Conservation (phyloP, 2,888 invertebrate species). For the Rhimphoctona megacephalus region DNA sequence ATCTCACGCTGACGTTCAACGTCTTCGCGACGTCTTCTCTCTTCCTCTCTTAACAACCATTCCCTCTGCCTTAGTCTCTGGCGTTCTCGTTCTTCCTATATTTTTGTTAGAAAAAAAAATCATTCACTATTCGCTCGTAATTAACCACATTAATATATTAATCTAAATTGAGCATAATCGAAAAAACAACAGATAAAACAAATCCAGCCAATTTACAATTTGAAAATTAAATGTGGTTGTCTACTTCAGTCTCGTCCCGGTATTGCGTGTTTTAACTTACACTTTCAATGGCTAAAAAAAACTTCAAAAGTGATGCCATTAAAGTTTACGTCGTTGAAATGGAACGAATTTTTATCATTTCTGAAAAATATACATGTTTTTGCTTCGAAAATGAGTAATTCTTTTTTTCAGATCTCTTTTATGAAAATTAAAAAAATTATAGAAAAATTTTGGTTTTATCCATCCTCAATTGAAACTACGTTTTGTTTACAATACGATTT, state of each 20-base stretch:
- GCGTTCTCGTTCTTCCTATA: constrained; percentile 90
- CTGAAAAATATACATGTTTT: too few relatives aligned
- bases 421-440: too few relatives aligned
- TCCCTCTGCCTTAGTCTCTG: constrained; percentile 92
- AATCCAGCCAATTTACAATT: neutral
- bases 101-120: constrained; percentile 1
- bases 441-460: too few relatives aligned
- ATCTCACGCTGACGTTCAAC: constrained; percentile 92
- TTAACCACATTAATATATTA: neutral
- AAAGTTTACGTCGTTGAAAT: too few relatives aligned
- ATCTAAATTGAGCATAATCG: constrained; percentile 7
- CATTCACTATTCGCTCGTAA: constrained; percentile 23
- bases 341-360: too few relatives aligned
- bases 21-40: constrained; percentile 92
- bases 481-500: too few relatives aligned
- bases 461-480: too few relatives aligned
- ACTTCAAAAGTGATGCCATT: neutral
- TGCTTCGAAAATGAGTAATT: too few relatives aligned
- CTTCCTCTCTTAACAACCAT: constrained; percentile 92
- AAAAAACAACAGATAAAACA: neutral
- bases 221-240: neutral
- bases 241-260: constrained; percentile 18
- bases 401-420: too few relatives aligned
- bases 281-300: neutral
- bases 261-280: neutral